A percentile compares a stretch with the other conserved stretches of the same genome.
phyloP scores from a whole-genome alignment of 2,113 vertebrate genomes.

The Psittacula cyanocephala region DNA sequence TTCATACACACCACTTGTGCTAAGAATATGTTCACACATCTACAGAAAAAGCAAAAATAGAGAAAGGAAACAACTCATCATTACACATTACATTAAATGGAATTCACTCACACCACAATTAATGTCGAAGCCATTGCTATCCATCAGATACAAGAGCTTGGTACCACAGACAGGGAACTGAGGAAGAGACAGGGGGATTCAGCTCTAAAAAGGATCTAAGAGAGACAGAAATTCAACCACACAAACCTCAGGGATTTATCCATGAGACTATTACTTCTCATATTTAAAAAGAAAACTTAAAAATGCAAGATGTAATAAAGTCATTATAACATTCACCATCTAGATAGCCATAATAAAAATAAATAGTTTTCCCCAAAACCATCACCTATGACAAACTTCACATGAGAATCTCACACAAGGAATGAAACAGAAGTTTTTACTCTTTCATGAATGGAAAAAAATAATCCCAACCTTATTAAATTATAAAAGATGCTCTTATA shows the following conservation, averaged over 20 bases:
- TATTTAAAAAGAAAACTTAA: neutral
- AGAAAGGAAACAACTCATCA: neutral
- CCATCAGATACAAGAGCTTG: neutral
- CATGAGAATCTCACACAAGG: neutral
- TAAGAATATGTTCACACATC: neutral
- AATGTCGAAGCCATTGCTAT: neutral
- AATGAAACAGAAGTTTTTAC: neutral
- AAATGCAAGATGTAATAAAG: neutral
- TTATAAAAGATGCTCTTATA: neutral
- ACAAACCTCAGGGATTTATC: neutral
- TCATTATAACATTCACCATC: neutral
- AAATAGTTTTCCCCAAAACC: neutral
- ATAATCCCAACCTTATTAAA: neutral
- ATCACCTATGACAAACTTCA: neutral
- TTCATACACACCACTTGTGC: neutral
- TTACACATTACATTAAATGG: neutral
- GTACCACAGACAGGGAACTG: neutral
- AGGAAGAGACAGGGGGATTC: neutral
- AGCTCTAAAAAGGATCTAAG: neutral
- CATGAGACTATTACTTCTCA: neutral
- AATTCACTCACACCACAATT: neutral
- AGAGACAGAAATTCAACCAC: neutral
- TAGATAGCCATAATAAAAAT: neutral
- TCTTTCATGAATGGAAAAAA: neutral
- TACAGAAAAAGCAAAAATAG: neutral